Evolutionary conservation across 1,140 invertebrate species (phyloP), one percentile per base, ranked within the genome.

Genomic region (Sycophila sp.): DNA sequence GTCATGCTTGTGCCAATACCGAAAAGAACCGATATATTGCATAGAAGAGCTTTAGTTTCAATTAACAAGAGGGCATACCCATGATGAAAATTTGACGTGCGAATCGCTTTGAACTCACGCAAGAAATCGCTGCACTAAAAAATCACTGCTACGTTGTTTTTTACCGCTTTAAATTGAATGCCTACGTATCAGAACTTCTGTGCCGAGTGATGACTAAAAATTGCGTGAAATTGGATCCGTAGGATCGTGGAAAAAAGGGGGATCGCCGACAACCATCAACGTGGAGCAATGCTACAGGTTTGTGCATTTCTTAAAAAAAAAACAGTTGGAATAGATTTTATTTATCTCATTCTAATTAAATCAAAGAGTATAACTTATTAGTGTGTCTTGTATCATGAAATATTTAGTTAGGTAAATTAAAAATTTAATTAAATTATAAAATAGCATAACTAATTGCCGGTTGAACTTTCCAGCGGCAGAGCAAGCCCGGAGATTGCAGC

Each of bases 1-100:
- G 76, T 70, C 56, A 76, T 65, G 77, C 76, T 80, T 77, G 73
- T 68, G 70, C 73, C 75, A 56, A 7, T 30, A 55, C n/a, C 10
- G 4, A 19, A 40, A 15, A 53, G 22, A 19, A 55, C 10, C 15
- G 22, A 56, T 13, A 15, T 58, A 32, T n/a, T n/a, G n/a, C n/a
- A 19, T 67, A 55, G 36, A 47, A 10, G 0, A 19, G 55, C 55
- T 67, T 45, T 17, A 15, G 19, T 58, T 59, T 36, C 11, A 45
- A 45, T 66, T 56, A 45, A 56, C 36, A 42, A 36, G 28, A 53
- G 2, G 11, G 22, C 22, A 17, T 30, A 34, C 26, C 36, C 5
- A 6, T 8, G 22, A 19, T 13, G 47, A 45, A 64, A 51, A 22
- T 6, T n/a, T n/a, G n/a, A 22, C 13, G 1, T 47, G n/a, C 4